Evolutionary conservation across 2,797 vertebrate species (phyloP), one percentile per base, ranked within the genome.

Genomic region (Staurois parvus): DNA sequence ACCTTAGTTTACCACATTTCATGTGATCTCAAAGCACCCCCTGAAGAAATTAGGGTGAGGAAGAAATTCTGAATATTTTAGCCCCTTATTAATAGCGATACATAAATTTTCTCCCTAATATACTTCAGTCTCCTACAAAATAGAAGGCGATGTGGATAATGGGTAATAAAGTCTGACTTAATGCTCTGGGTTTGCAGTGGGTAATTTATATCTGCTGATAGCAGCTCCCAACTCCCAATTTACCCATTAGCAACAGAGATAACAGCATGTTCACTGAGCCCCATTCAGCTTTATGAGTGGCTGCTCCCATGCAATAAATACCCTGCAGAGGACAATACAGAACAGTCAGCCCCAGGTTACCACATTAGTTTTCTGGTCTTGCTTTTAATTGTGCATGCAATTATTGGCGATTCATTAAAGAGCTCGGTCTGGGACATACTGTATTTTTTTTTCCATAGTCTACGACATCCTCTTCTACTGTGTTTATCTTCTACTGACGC

Each of bases 161-260:
- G 94, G 93, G 89, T 93, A 92, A 91, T 93, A 91, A 94, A 93
- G 88, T 89, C 88, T 88, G 87, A 74, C 87, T 92, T 94, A 94
- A 93, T 89, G 90, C 88, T 84, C 89, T 92, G 73, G 72, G 89
- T 92, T 93, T 91, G 78, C 91, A 48, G 76, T 84, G 90, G 24
- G 86, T 92, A 91, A 94, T 94, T 94, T 94, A 93, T 91, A 34
- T 3, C 90, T 0, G 0, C 89, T 77, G 92, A 91, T 88, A 91
- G 91, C 69, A 59, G 90, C 79, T 89, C 2, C 32, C 11, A 24
- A 88, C 91, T 89, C 88, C 90, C 88, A 74, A 89, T 91, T n/a
- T 86, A 89, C 90, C 88, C 70, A 89, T 87, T 78, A 88, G 90
- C 89, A 86, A 87, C 85, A 0, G 62, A 48, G 79, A 84, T 86